phyloP scores from a whole-genome alignment of 2,797 vertebrate species.

The Nyctibius grandis region DNA sequence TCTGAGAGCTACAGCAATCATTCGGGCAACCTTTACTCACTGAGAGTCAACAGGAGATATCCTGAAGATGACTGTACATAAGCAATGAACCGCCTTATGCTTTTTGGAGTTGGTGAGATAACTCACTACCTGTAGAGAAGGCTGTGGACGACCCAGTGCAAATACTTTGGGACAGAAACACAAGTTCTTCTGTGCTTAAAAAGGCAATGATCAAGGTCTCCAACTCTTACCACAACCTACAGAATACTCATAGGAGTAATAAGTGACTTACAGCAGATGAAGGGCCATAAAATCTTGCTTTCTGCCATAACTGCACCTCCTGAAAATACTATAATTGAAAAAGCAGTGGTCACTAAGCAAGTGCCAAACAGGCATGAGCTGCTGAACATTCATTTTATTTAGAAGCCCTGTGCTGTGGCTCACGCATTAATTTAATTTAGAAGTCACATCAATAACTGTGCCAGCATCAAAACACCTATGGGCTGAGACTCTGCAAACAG shows the following conservation, averaged over 20 bases:
- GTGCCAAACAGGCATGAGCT: not conserved
- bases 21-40: not conserved
- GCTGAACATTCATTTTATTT: not conserved
- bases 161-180: not conserved
- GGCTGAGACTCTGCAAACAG: not conserved
- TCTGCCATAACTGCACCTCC: not conserved
- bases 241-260: not conserved
- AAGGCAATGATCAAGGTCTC: not conserved
- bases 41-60: not conserved
- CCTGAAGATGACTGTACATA: not conserved
- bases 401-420: not conserved
- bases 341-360: not conserved
- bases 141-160: not conserved
- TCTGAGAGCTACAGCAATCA: not conserved
- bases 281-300: not conserved
- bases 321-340: not conserved
- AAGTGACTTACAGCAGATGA: not conserved
- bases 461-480: slow-evolving; percentile 29
- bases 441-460: slow-evolving; percentile 38
- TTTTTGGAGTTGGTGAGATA: not conserved
- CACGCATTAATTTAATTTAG: slow-evolving; percentile 52
- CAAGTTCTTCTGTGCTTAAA: not conserved
- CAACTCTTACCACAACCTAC: not conserved
- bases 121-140: not conserved
- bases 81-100: not conserved